Base-by-base conservation (phyloP, 64 coral and sea anemone species). In the Cladopsammia gracilis region DNA sequence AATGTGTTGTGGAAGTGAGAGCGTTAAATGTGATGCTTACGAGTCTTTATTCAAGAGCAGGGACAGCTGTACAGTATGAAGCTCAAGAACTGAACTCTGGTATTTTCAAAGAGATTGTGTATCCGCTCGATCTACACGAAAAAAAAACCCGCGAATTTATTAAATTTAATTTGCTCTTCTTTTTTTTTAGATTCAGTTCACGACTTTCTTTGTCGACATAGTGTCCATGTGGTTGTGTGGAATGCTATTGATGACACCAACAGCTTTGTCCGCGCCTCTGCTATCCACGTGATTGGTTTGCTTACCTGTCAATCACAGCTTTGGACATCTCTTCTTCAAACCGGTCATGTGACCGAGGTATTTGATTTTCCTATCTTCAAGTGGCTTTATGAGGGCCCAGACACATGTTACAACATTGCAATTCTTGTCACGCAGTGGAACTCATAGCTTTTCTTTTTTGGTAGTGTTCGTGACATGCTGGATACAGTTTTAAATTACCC, bases 241-340 rank as follows among this genome's bases (percentile, higher is more conserved):
- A 52, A 62, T 20, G 51, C 92, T 34, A 70, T 88, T 43, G 72
- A 71, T 70, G 96, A 97, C 23, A 69, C 65, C 25, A 88, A 97
- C 19, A 97, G 96, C 12, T 97, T 90, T 24, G 96, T 94, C 12
- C 92, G 96, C 47, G 86, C 96, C 12, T 94, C 92, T 52, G 96
- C 92, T 48, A 46, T 89, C 26, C 88, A 18, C 10, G 42, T 87
- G 5, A 73, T 94, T 86, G 82, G 92, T 42, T 78, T 78, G 53
- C 48, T 94, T 54, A 88, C 66, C 3, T 94, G 92, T 88, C 53
- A 84, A 60, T 25, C 64, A 82, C 24, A 54, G 49, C 9, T 94
- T 77, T 91, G 92, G 92, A 75, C 62, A 64, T 87, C 57, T 6
- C 51, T 83, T 73, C 75, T 62, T 25, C 81, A 94, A 15, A 85